Base-by-base conservation (phyloP, 2,888 invertebrate species). In the Dynastes tityus region DNA sequence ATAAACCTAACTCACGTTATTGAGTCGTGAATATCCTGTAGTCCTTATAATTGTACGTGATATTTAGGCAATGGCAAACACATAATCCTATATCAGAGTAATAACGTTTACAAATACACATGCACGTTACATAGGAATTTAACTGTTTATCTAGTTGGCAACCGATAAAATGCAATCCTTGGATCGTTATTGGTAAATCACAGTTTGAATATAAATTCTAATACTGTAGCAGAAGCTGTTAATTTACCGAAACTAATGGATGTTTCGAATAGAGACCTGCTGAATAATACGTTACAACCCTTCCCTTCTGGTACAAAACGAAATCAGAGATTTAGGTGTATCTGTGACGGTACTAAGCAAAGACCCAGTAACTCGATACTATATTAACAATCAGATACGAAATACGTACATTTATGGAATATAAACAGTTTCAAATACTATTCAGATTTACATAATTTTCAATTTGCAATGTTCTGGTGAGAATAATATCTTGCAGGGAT, bases 41-140 rank as follows among this genome's bases (percentile, higher is more conserved):
- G 81, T 79, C 81, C 83, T 84, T 84, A 84, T 80, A 82, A 79
- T 73, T 53, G 84, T 77, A 84, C 84, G 84, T 84, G 84, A 84
- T 80, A 13, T n/a, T 51, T 27, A 13, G 29, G 51, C 16, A 68
- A 9, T 45, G 45, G 40, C 16, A 45, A 40, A 40, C 49, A 22
- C 16, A 8, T 22, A 22, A 16, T 22, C 22, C 11, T 40, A 5
- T 5, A 67, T 9, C 8, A 22, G 29, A 16, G 16, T 37, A 3
- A 65, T 65, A 32, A n/a, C 37, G 40, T 65, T 40, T 40, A 16
- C 40, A 65, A 13, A 6, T 45, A 27, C 49, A 51, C 13, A 4
- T 68, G 11, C 32, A 32, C 32, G 32, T 32, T 32, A 32, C 49
- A 68, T 11, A 63, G 63, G 63, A 32, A 63, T 11, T 8, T 63